Base-by-base conservation (phyloP, 2,113 vertebrate genomes). In the Polypterus bichir region DNA sequence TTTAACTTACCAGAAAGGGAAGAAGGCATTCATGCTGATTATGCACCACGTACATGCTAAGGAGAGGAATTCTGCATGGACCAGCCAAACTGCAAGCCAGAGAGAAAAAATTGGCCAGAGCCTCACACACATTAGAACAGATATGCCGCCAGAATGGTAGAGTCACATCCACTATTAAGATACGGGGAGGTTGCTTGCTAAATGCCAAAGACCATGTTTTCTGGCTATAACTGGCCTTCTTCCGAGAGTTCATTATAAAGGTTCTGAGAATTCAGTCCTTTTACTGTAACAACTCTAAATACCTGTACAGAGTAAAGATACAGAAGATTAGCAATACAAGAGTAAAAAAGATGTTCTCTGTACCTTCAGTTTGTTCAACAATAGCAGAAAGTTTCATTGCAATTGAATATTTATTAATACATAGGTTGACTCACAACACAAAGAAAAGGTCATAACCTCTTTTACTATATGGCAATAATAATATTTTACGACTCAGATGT, bases 11-110 rank as follows among this genome's bases (percentile, higher is more conserved):
- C 86, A 88, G 86, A 71, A 97, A 89, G 49, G 94, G 94, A 60
- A 98, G 81, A 10, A 98, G 77, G 64, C 94, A 98, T 64, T 96
- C 93, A 27, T 86, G 90, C 62, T 89, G 90, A 65, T 69, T 77
- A 72, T 88, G 89, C 58, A 92, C 74, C 64, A 88, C 71, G 0
- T 92, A 98, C 62, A 97, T 71, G 68, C 92, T 92, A 63, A 98
- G 85, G 3, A 92, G 77, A 0, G 91, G 90, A 60, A 97, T 69
- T 1, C 92, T 83, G 61, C 77, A 84, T 51, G 91, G 89, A 9
- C 89, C 92, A 3, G 84, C 71, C 79, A 94, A 71, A 46, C 81
- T 82, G 67, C 88, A 88, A 0, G 86, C 83, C 66, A 98, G 64
- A 6, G 85, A 82, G 59, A 98, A 83, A 27, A 88, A 77, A 61